phyloP scores from a whole-genome alignment of 1,140 invertebrate species.

The Littorina saxatilis region DNA sequence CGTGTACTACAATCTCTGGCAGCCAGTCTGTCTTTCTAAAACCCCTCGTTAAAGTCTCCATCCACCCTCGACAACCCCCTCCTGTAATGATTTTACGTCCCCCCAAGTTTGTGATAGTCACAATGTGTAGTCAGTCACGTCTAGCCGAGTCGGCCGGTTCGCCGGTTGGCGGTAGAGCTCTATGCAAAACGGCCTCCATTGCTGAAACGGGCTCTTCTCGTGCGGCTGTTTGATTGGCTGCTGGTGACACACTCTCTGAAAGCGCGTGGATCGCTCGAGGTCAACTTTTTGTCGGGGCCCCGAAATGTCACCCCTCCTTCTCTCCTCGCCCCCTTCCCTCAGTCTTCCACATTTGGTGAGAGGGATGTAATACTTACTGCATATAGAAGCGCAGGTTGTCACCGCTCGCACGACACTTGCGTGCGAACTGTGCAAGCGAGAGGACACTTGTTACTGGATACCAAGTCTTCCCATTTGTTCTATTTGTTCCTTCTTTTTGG shows the following conservation, averaged over 20 bases:
- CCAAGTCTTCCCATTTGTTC: not conserved
- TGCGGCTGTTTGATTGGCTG: slow-evolving; percentile 33
- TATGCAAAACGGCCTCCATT: slow-evolving; percentile 36
- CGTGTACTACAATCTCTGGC: too few species aligned
- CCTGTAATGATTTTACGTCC: not conserved
- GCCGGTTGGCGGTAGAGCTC: slow-evolving; percentile 19
- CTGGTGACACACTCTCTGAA: slow-evolving; percentile 34
- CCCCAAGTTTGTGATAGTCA: not conserved
- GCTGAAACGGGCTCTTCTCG: not conserved
- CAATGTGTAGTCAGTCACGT: too few species aligned
- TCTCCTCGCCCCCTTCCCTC: not conserved
- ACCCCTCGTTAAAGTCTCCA: not conserved
- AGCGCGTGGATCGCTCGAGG: slow-evolving; percentile 38
- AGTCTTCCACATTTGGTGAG: slow-evolving; percentile 14
- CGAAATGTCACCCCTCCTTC: slow-evolving; percentile 31
- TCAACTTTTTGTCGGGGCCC: slow-evolving; percentile 37
- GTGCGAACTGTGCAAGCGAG: not conserved
- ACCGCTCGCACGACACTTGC: slow-evolving; percentile 18
- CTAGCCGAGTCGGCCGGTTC: slow-evolving; percentile 9
- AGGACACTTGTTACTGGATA: not conserved
- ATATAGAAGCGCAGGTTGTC: slow-evolving; percentile 33
- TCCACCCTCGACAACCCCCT: not conserved
- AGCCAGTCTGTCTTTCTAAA: not conserved
- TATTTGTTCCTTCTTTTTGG: not conserved
- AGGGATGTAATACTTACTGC: slow-evolving; percentile 32